Base-by-base conservation (phyloP, 2,888 invertebrate species). In the Nomada fabriciana region DNA sequence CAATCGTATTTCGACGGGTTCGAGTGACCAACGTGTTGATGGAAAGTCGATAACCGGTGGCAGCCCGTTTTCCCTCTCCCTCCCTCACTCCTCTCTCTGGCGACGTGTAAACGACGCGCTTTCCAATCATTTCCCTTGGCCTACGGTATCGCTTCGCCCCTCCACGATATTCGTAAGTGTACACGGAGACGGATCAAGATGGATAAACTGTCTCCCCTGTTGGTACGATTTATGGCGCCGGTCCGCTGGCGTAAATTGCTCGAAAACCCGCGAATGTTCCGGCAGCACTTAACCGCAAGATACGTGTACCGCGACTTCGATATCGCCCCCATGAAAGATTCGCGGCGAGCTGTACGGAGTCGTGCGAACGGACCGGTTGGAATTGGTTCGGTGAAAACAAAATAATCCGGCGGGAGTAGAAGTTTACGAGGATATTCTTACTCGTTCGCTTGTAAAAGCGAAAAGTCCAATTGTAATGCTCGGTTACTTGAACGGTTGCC, bases 11-110 rank as follows among this genome's bases (percentile, higher is more conserved):
- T 83, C 83, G 78, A 83, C 72, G 64, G 63, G 72, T 73, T 69
- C 74, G 74, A 83, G 73, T 83, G 83, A 83, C 77, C 83, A 75
- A 70, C 83, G 70, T 76, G 77, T 63, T 74, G 83, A 79, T 83
- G 68, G 80, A 83, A 83, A 77, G 78, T 83, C 83, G 83, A 83
- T 83, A 83, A 83, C 70, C 70, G 80, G 71, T 59, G 52, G 72
- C 76, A 63, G 67, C 65, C 70, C 52, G 72, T 73, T 69, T 36
- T 36, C 36, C 36, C 36, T 36, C 36, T 36, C 36, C 7, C 36
- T 5, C 36, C 7, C 29, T 7, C 72, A 36, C 75, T 60, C 72
- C 72, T 60, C 72, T 36, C 71, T 50, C 65, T 74, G 50, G 70
- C 82, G 63, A 81, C 75, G 67, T 71, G 70, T 76, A 76, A 82